Base-by-base conservation (phyloP, 1,140 invertebrate genomes). In the Temnothorax longispinosus region DNA sequence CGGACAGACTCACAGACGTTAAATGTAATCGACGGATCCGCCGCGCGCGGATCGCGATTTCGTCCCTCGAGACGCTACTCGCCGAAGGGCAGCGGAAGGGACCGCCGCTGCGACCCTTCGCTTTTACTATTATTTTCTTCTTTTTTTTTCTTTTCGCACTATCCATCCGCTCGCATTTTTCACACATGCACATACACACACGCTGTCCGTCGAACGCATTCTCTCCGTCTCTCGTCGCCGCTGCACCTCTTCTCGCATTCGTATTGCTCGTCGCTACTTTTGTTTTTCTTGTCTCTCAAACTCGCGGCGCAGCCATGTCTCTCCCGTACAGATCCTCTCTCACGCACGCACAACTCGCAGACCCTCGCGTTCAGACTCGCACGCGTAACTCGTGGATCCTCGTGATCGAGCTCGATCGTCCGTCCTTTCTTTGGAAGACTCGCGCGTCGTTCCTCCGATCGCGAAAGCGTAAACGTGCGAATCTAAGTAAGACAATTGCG, bases 51-150 rank as follows among this genome's bases (percentile, higher is more conserved):
- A 52, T 60, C 65, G 8, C 69, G 21, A 50, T 50, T 60, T 38
- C 41, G 8, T 52, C 47, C 15, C 44, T 47, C 78, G 13, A 60
- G 27, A 74, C 67, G 27, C 80, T 74, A 47, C 21, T 27, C 44
- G 32, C 62, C 38, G 80, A 75, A 62, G 41, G 52, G 44, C 41
- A 35, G 41, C 54, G 69, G 13, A 54, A 84, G 27, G 38, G 32
- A 38, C 54, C 41, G 38, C n/a, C 54, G 80, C 41, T 82, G 78
- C 69, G 72, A 69, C 35, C 75, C 69, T 41, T 71, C 47, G n/a
- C 50, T 32, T 54, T 65, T 41, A 52, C 21, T 58, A 13, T n/a
- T 78, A 41, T 41, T 3, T 41, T 41, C 27, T 41, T 5, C 38
- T 41, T 65, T 32, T 85, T 38, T 84, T 35, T 52, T 41, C 56